Evolutionary conservation across 2,113 vertebrate genomes (phyloP), one percentile per base, ranked within the genome.

Genomic region (Onychorhynchus coronatus): DNA sequence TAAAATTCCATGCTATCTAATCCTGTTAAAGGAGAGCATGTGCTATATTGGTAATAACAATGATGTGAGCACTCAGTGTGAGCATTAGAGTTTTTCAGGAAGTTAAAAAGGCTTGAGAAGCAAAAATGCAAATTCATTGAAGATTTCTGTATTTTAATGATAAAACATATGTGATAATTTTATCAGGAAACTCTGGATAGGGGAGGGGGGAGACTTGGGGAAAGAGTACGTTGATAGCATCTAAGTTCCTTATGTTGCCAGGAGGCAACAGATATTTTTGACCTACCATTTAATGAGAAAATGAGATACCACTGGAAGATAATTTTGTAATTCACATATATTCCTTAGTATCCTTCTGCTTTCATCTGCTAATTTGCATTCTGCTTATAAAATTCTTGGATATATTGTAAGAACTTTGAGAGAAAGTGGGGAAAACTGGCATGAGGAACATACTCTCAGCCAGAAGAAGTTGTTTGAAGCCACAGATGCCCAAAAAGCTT

Each of bases 111-210:
- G 11, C 39, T 84, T 71, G 56, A 74, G 35, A 68, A 65, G 21
- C 46, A 96, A 77, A 89, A 91, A 81, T 67, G 39, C 75, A 82
- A 85, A 93, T 89, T 72, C 33, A 22, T 10, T 63, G 19, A 82
- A 61, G 27, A 88, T 11, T 79, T 58, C 19, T 58, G 76, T 77
- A 85, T 61, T 91, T 96, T 79, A 79, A 72, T 62, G 82, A 79
- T 68, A 91, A 88, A 76, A 14, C 13, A 41, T 61, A 28, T 67
- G 33, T 72, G 81, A 82, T 44, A 68, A 68, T 71, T 61, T 65
- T 21, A 68, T 93, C 28, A 61, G 42, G 73, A 95, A 70, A 67
- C 28, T 85, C 39, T 3, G 2, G 11, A 31, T 31, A 14, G 7
- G 21, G 11, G 53, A 62, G 12, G 4, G 7, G 27, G 46, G 8